These are phyloP conservation scores for Chaetodon trifasciatus DNA, from an alignment of 2,797 vertebrate species.

Conservation along the genomic window DNA sequence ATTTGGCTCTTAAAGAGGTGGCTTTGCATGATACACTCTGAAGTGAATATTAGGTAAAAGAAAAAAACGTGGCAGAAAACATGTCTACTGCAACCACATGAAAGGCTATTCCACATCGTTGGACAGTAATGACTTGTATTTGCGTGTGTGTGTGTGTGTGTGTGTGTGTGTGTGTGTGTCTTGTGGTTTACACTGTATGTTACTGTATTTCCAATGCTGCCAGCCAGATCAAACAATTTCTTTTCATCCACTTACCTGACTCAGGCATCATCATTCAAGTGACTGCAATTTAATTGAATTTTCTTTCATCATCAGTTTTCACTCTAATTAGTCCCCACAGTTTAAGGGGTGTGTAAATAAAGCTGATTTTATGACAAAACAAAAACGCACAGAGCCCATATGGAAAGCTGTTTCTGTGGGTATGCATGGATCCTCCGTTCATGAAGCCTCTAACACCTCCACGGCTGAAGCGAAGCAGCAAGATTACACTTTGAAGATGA, in stretches of 20 bases:
- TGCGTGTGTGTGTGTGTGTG: neutral
- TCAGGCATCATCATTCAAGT: conserved; percentile 72
- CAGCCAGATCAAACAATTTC: conserved; percentile 58
- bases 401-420: conserved; percentile 43
- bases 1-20: conserved; percentile 4
- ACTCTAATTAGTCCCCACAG: conserved; percentile 80
- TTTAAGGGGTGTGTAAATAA: conserved; percentile 83
- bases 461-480: conserved; percentile 22
- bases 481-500: conserved; percentile 49
- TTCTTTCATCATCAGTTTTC: conserved; percentile 78
- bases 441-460: conserved; percentile 34
- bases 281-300: conserved; percentile 81
- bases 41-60: conserved; percentile 9
- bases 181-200: neutral
- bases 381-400: conserved; percentile 51
- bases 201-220: conserved; percentile 35
- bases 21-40: conserved; percentile 22
- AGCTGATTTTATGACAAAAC: conserved; percentile 74
- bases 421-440: conserved; percentile 36
- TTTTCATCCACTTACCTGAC: conserved; percentile 79
- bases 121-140: conserved; percentile 4
- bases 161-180: neutral
- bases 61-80: conserved; percentile 21
- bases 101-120: conserved; percentile 36
- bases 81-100: conserved; percentile 10